Evolutionary conservation across 2,888 invertebrate species (phyloP), one percentile per base, ranked within the genome.

Genomic region (Diachrysia chrysitis): DNA sequence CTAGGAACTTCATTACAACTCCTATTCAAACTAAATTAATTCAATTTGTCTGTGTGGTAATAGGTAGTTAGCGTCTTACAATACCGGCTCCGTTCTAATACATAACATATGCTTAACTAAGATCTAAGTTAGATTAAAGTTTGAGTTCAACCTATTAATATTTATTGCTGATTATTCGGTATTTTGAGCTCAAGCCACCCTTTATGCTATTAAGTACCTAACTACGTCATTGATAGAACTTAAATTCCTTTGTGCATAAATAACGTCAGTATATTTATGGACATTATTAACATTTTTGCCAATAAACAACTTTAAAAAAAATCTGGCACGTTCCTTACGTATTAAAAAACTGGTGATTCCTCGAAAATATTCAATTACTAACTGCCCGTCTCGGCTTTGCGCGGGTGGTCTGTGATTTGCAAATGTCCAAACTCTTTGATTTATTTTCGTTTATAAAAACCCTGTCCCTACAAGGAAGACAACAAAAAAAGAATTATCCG

Each of bases 1-100:
- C n/a, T n/a, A 42, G 42, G 21, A 51, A 46, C 64, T 73, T 66
- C 65, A 71, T 66, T 63, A 63, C 54, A 69, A 60, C 54, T 55
- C 35, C 63, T 14, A 64, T 69, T 71, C 46, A 72, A 68, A 54
- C 42, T 46, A 65, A 73, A 65, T 71, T 70, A 73, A 77, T 67
- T 71, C 42, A 25, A 67, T 73, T 67, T 68, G 58, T 78, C 65
- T 65, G 61, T 64, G 73, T 73, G 73, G 63, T 71, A 79, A 80
- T 73, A 63, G 32, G 35, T 56, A 19, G 55, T n/a, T 46, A 63
- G 21, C n/a, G 54, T 66, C 63, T 42, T 57, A 58, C 54, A 58
- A 74, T 53, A 60, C 32, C 32, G 5, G 3, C 48, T 12, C 19
- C 48, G 21, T 21, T 51, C 48, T 42, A 48, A 6, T 10, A 51